Base-by-base conservation (phyloP, 2,113 vertebrate genomes). In the Ictalurus punctatus region DNA sequence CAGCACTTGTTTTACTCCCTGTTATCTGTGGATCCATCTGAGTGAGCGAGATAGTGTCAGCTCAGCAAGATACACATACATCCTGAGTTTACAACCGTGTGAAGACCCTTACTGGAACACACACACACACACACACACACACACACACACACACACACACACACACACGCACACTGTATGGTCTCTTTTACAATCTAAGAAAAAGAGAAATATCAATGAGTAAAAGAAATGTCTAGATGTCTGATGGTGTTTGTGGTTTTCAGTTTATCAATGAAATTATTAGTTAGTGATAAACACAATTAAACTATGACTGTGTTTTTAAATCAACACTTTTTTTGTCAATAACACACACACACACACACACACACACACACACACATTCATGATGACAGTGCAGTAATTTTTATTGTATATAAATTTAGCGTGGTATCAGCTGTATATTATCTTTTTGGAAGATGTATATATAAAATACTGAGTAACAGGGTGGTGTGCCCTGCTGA, bases 1-100 rank as follows among this genome's bases (percentile, higher is more conserved):
- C 85, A 90, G 89, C 80, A 86, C 86, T 76, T 56, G 58, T 27
- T 59, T 1, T 8, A 7, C 9, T 27, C 30, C 9, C 16, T 85
- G 63, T 71, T 86, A 86, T 86, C 84, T 73, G n/a, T 56, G 9
- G 23, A 34, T 85, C 27, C 84, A 74, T 56, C 52, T 74, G 84
- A 73, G 67, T 37, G 84, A 73, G 52, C 5, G 52, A 74, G 84
- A 85, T 73, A 69, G 4, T 27, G 61, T 69, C 27, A 54, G 83
- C 83, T 71, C 48, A 85, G 63, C 44, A 71, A n/a, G 34, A 25
- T 58, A 58, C 16, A 9, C 9, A 2, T 37, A 54, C 63, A 52
- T 48, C 63, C 44, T 21, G 9, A 13, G 7, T 10, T 76, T 76
- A 76, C 23, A 80, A 19, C 48, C 1, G 6, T 54, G 52, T 59